Base-by-base conservation (phyloP, 2,888 invertebrate species). In the Standfussiana lucernea region DNA sequence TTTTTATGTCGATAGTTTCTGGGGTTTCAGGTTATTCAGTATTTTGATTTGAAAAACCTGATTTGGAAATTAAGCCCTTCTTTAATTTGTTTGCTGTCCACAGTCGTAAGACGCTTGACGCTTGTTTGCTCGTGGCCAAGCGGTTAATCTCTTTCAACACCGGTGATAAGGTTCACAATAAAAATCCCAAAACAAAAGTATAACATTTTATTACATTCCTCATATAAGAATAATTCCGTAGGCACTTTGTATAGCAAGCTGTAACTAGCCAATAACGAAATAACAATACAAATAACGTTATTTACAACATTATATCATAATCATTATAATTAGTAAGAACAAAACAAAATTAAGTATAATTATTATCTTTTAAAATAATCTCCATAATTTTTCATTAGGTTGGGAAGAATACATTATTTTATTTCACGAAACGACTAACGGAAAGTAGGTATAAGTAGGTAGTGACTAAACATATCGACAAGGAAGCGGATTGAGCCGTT, bases 201-300 rank as follows among this genome's bases (percentile, higher is more conserved):
- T 85, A 90, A 90, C 86, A 89, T 80, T 90, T 90, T 84, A 90
- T 90, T 84, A 77, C 75, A 80, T 85, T 81, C 28, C 75, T 42
- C 77, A 76, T 85, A 85, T 79, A 89, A 85, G 88, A 89, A 89
- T 88, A 89, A 83, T 82, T 89, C 69, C 62, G 78, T 90, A 89
- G 90, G 90, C 90, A 89, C 88, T 89, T 88, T 74, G 72, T 75
- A 85, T 62, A 89, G 88, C 88, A 72, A 85, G 75, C 72, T 62
- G 53, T 75, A 66, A 86, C 75, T 24, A 87, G 62, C 85, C 53
- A 66, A 79, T 72, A 87, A 89, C 75, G 72, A 83, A 83, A 78
- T 61, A 79, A 82, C 74, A 84, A 77, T 79, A 77, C 32, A 74
- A 79, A 83, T 45, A 69, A 71, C 61, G 67, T 81, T 80, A 77